A percentile compares a stretch with the other conserved stretches of the same genome.
Conservation (phyloP, 2,113 vertebrate genomes). For the Euleptes europaea region DNA sequence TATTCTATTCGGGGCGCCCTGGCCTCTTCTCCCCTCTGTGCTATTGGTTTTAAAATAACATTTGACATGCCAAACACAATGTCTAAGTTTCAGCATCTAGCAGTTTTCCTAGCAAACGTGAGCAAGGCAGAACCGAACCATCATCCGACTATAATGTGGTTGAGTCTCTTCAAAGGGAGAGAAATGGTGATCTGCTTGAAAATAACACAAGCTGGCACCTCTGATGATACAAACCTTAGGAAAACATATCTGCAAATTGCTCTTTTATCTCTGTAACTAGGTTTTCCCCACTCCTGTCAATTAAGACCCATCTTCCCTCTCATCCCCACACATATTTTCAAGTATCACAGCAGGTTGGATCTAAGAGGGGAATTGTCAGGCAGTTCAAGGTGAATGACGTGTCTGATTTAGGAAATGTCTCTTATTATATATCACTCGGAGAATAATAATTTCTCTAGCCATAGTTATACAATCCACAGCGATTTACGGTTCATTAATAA, state of each 20-base stretch:
- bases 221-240: constrained; percentile 58
- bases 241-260: constrained; percentile 56
- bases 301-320: constrained; percentile 38
- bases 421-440: neutral
- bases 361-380: constrained; percentile 29
- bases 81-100: neutral
- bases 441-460: neutral
- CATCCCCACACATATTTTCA: neutral
- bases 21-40: neutral
- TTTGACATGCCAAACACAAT: no score
- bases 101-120: neutral
- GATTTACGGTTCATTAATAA: neutral
- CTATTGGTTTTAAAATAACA: neutral
- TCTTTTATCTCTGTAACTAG: constrained; percentile 69
- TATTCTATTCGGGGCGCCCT: neutral
- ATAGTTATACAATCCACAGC: neutral
- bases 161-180: constrained; percentile 19
- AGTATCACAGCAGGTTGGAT: constrained; percentile 20
- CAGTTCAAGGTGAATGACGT: rapidly evolving
- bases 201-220: constrained; percentile 63
- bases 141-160: neutral
- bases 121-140: neutral
- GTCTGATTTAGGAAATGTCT: neutral
- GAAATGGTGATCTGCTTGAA: constrained; percentile 41
- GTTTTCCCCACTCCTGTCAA: constrained; percentile 56